A percentile compares a stretch with the other conserved stretches of the same genome.
Evolutionary conservation across 2,797 vertebrate genomes (phyloP).

Genomic region (Acrocephalus scirpaceus): DNA sequence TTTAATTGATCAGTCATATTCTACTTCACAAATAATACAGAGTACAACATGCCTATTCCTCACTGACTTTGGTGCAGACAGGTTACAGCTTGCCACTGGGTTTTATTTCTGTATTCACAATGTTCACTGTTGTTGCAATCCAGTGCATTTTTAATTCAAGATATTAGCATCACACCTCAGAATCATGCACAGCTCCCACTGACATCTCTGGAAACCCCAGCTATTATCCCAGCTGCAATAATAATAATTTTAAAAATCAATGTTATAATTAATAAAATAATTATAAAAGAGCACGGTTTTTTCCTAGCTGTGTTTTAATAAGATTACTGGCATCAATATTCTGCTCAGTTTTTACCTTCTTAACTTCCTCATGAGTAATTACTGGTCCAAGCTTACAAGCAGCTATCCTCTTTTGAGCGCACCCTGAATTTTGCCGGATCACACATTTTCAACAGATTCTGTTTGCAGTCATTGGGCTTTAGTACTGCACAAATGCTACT

Average conservation of each 20-base stretch:
- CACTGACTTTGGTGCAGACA: neutral
- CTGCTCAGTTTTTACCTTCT: neutral
- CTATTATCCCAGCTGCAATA: neutral
- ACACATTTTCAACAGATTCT: neutral
- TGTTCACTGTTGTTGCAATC: neutral
- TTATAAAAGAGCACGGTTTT: neutral
- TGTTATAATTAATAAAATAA: neutral
- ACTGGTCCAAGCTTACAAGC: neutral
- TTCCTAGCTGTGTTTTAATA: neutral
- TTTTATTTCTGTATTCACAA: neutral
- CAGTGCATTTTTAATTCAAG: neutral
- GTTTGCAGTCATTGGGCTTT: neutral
- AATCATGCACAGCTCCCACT: neutral
- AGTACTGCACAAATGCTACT: neutral
- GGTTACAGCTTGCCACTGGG: neutral
- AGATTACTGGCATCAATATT: neutral
- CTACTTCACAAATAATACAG: neutral
- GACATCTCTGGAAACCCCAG: neutral
- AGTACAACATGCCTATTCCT: neutral
- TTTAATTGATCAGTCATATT: neutral
- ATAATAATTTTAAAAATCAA: neutral
- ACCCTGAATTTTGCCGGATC: neutral
- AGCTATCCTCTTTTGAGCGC: neutral
- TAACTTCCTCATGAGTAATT: neutral
- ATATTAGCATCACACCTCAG: neutral